These are phyloP conservation scores for Nephotettix cincticeps DNA, from an alignment of 1,140 invertebrate species.

Conservation along the genomic window DNA sequence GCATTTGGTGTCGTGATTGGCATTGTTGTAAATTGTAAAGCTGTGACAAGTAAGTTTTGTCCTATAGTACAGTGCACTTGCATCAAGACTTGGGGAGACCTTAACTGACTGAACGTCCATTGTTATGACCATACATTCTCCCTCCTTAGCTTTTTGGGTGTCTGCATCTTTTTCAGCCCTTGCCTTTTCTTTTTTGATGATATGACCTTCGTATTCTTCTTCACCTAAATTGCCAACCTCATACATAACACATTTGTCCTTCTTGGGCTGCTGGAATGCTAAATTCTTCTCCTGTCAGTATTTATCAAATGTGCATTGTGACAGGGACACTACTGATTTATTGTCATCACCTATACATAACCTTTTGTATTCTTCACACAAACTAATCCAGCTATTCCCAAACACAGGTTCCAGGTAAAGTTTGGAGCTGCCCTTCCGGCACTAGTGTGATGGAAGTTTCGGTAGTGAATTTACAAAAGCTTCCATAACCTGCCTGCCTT, in stretches of 20 bases:
- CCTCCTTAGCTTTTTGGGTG: conserved; percentile 35
- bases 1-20: conserved; percentile 39
- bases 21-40: conserved; percentile 49
- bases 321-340: background rate
- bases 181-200: conserved; percentile 35
- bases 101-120: conserved; percentile 48
- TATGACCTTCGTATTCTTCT: conserved; percentile 36
- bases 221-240: conserved; percentile 34
- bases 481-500: background rate
- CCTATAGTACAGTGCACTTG: conserved; percentile 49
- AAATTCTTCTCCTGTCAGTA: conserved; percentile 33
- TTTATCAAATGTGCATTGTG: conserved; percentile 12
- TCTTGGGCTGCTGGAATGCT: conserved; percentile 34
- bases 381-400: background rate
- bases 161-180: conserved; percentile 38
- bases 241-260: conserved; percentile 40
- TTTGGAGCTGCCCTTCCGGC: conserved; percentile 3
- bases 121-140: conserved; percentile 38
- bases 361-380: background rate
- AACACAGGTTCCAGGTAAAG: conserved; percentile 18
- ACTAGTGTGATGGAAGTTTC: conserved; percentile 22
- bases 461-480: conserved; percentile 6
- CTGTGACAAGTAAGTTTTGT: conserved; percentile 49
- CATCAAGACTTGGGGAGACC: conserved; percentile 44
- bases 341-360: background rate